Base-by-base conservation (phyloP, 2,113 vertebrate genomes). In the Delphinus delphis region DNA sequence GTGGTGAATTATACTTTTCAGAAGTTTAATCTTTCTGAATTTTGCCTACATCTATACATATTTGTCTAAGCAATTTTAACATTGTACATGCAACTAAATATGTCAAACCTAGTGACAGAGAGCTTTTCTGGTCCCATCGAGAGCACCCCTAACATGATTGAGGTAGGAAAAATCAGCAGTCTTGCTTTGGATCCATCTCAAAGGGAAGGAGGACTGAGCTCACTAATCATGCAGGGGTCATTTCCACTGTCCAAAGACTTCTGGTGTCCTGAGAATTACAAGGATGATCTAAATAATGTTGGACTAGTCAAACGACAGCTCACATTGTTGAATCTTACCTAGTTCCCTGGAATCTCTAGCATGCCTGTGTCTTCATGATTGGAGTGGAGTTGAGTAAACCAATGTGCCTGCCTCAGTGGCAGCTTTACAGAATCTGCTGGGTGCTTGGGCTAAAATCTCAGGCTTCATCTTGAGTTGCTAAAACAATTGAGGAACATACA, bases 401-500 rank as follows among this genome's bases (percentile, higher is more conserved):
- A 11, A 10, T 33, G 50, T 36, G 74, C 44, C 62, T 93, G 68
- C 47, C 55, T 94, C 62, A 92, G 68, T 92, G 20, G 70, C 36
- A 80, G 67, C 82, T 97, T 76, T 92, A 28, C 73, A 36, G 11
- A 85, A 44, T 79, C 38, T 47, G 2, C 60, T 83, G 73, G 68
- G 38, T 76, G 25, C 80, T 44, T 67, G 38, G 90, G 55, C 70
- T 74, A 31, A 87, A 67, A 86, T 88, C 67, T 90, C 55, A 86
- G 58, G 60, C 81, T 94, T 94, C 23, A 3, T 74, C 33, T 38
- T 81, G 88, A 91, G 86, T 80, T 93, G 55, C 62, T 86, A 25
- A 90, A 93, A 91, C 38, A 82, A 90, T 68, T 77, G 90, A 88
- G 88, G 71, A 91, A 28, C 77, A 95, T 88, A 95, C 73, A 79